Conservation (phyloP, 2,888 invertebrate species). For the Frankliniella fusca region DNA sequence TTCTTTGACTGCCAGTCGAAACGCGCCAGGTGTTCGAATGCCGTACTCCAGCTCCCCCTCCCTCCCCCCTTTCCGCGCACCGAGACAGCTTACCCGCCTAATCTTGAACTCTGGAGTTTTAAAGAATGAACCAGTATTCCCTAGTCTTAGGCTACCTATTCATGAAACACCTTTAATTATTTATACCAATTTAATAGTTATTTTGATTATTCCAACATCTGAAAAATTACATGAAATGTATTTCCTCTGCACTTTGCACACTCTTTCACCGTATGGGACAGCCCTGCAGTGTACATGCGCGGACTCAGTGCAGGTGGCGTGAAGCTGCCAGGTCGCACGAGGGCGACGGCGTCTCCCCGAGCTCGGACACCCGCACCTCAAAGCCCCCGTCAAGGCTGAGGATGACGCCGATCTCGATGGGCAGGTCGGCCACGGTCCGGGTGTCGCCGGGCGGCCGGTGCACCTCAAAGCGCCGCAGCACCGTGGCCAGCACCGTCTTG, state of each 20-base stretch:
- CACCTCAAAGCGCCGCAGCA: slow-evolving; percentile 7
- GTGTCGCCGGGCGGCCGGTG: background rate
- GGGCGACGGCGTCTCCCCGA: background rate
- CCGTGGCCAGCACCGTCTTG: slow-evolving; percentile 18
- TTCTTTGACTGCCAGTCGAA: too few relatives aligned
- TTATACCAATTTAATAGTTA: too few relatives aligned
- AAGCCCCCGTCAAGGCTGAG: slow-evolving; percentile 1
- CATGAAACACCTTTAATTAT: too few relatives aligned
- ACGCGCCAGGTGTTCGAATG: too few relatives aligned
- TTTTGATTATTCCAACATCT: background rate
- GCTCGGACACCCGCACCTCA: background rate
- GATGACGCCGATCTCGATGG: slow-evolving; percentile 23
- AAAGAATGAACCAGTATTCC: too few relatives aligned
- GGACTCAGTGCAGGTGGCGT: background rate
- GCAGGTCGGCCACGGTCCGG: background rate
- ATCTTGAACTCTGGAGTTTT: background rate
- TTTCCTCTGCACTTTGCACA: background rate
- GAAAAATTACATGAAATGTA: background rate
- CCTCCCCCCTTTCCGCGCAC: too few relatives aligned
- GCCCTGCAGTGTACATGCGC: background rate
- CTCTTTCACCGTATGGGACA: background rate
- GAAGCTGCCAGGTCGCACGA: background rate
- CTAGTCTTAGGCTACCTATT: too few relatives aligned
- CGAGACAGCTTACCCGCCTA: background rate
- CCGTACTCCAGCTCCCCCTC: too few relatives aligned